phyloP scores from a whole-genome alignment of 2,797 vertebrate species.

The Acipenser oxyrinchus region DNA sequence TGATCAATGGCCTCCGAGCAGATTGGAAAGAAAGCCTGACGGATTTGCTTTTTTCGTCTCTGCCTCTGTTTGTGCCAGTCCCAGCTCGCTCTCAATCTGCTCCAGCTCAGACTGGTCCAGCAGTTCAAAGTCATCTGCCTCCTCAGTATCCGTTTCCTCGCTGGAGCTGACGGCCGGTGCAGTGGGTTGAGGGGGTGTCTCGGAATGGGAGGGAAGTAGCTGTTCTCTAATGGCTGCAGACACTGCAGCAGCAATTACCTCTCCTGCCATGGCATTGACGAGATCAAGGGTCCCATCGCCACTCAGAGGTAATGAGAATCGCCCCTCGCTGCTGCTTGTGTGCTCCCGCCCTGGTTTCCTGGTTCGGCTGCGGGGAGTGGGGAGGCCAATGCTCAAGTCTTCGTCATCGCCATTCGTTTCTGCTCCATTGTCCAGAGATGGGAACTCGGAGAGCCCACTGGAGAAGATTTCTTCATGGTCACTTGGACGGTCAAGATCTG shows the following conservation, averaged over 20 bases:
- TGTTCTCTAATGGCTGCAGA: slow-evolving; percentile 82
- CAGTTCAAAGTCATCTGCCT: slow-evolving; percentile 92
- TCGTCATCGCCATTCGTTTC: slow-evolving; percentile 80
- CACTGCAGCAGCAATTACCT: slow-evolving; percentile 73
- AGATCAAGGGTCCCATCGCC: slow-evolving; percentile 62
- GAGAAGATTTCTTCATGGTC: slow-evolving; percentile 77
- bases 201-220: slow-evolving; percentile 46
- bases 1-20: slow-evolving; percentile 78
- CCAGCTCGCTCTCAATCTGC: slow-evolving; percentile 82
- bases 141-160: slow-evolving; percentile 85
- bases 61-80: slow-evolving; percentile 52
- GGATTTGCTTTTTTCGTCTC: slow-evolving; percentile 49
- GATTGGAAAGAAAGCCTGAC: slow-evolving; percentile 84
- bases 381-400: slow-evolving; percentile 74
- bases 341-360: slow-evolving; percentile 24
- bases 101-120: slow-evolving; percentile 96
- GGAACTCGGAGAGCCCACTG: slow-evolving; percentile 78
- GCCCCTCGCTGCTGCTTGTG: slow-evolving; percentile 31
- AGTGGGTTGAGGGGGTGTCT: slow-evolving; percentile 28
- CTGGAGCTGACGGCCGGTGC: slow-evolving; percentile 48
- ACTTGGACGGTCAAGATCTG: slow-evolving; percentile 80
- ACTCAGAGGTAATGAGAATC: slow-evolving; percentile 41
- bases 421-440: slow-evolving; percentile 78
- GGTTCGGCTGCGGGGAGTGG: slow-evolving; percentile 18
- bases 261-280: slow-evolving; percentile 70